A percentile compares a stretch with the other conserved stretches of the same genome.
phyloP scores from a whole-genome alignment of 2,113 vertebrate species.

The Rhynchomys soricoides region DNA sequence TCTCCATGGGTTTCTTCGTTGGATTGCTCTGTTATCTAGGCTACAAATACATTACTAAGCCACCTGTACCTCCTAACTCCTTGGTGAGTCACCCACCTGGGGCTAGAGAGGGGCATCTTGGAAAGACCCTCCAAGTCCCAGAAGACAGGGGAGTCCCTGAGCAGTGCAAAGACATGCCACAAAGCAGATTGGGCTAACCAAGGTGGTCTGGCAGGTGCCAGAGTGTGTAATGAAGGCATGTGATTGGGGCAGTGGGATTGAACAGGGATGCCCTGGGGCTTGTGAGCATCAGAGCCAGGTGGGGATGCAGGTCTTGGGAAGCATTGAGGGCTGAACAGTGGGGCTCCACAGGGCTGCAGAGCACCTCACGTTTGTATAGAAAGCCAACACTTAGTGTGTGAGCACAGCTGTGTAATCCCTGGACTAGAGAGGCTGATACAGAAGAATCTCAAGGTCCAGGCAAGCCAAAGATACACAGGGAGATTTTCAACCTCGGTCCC shows the following conservation, averaged over 20 bases:
- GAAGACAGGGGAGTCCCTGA: accelerated
- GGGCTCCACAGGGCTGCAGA: accelerated
- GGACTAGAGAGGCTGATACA: not conserved
- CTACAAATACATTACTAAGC: constrained; percentile 85
- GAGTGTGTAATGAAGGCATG: accelerated
- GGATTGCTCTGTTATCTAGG: constrained; percentile 69
- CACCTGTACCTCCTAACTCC: constrained; percentile 77
- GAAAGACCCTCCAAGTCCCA: not conserved
- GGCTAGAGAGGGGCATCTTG: not conserved
- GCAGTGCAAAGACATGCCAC: not conserved
- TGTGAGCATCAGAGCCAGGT: too few species aligned
- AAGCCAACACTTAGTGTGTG: not conserved
- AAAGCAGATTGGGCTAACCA: not conserved
- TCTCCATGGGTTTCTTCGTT: constrained; percentile 73
- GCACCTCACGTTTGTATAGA: accelerated
- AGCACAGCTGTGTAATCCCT: not conserved
- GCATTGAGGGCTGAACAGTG: accelerated
- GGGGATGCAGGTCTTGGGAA: accelerated
- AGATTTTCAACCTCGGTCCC: not conserved
- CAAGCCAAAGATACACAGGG: not conserved
- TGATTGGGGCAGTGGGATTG: accelerated
- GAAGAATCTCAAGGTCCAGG: not conserved
- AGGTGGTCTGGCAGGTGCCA: not conserved
- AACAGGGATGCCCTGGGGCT: accelerated
- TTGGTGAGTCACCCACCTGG: constrained; percentile 81